Evolutionary conservation across 2,888 invertebrate genomes (phyloP), one percentile per base, ranked within the genome.

Genomic region (Subacronicta megacephala): DNA sequence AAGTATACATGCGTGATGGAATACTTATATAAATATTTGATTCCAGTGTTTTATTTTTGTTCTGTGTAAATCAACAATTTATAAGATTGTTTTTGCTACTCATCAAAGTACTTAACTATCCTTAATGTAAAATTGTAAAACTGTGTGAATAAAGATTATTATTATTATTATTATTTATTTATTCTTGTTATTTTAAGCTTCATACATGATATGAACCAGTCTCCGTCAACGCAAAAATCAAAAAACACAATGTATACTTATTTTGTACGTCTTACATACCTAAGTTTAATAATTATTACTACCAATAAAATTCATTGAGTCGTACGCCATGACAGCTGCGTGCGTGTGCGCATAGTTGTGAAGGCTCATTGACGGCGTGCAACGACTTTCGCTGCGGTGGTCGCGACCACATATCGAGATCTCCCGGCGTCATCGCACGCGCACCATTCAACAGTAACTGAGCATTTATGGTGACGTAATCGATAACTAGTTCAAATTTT

Each of bases 401-500:
- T 65, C 74, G 57, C 68, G 69, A 71, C 81, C 82, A 72, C 83
- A 81, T 79, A 81, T 75, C 62, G 81, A 55, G 83, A 72, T 72
- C 79, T 66, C 78, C 80, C 75, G n/a, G n/a, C n/a, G 81, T 55
- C 68, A 77, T 51, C 69, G 81, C 84, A 80, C 84, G 82, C 80
- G 83, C 76, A 45, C 60, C 76, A 47, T 58, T 62, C 42, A 45
- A 38, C 69, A 62, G n/a, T 2, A n/a, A 63, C 61, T 66, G 59
- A 59, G 55, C 75, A 66, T 72, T 73, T 75, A 63, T 49, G 51
- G 41, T 16, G 54, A 54, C 29, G 31, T n/a, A 31, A 31, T 36
- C 55, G 53, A 59, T 47, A 1, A 5, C n/a, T 31, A 31, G 49
- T 53, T 73, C 77, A 71, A 77, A 75, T 75, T 71, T 63, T 59